Conservation (phyloP, 2,888 invertebrate species). For the Drosophila histrio region DNA sequence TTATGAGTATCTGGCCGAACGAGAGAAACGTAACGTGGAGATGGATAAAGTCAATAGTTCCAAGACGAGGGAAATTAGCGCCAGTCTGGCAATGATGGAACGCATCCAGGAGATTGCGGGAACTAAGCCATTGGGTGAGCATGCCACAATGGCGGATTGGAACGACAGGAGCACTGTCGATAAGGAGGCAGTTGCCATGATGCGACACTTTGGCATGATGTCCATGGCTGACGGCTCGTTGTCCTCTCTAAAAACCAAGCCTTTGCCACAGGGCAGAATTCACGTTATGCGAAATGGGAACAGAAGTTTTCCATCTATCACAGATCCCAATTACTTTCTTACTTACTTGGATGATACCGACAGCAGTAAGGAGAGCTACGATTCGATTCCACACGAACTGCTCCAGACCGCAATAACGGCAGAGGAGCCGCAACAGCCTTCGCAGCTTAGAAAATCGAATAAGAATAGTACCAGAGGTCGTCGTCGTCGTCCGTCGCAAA, state of each 20-base stretch:
- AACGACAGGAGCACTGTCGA: slow-evolving; percentile 71
- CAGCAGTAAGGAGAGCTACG: background rate
- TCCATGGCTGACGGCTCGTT: slow-evolving; percentile 47
- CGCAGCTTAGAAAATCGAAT: background rate
- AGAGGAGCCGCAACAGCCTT: background rate
- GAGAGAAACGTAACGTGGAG: slow-evolving; percentile 30
- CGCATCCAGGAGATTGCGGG: slow-evolving; percentile 75
- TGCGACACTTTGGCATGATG: slow-evolving; percentile 76
- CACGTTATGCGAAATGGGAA: slow-evolving; percentile 63
- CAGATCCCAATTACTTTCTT: slow-evolving; percentile 72
- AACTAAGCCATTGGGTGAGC: slow-evolving; percentile 76
- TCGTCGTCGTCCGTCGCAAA: background rate
- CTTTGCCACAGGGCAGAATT: slow-evolving; percentile 42
- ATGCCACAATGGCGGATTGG: slow-evolving; percentile 75
- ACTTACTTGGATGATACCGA: background rate
- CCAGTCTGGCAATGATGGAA: slow-evolving; percentile 68
- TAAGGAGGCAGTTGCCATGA: slow-evolving; percentile 76
- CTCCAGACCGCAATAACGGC: slow-evolving; percentile 7
- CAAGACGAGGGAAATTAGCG: slow-evolving; percentile 36
- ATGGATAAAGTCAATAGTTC: slow-evolving; percentile 5
- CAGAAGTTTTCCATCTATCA: slow-evolving; percentile 65
- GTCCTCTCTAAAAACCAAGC: slow-evolving; percentile 23
- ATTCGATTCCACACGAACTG: slow-evolving; percentile 29
- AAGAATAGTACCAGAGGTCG: background rate
- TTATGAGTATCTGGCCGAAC: slow-evolving; percentile 44